phyloP scores from a whole-genome alignment of 2,797 vertebrate genomes.

The Picus viridis region DNA sequence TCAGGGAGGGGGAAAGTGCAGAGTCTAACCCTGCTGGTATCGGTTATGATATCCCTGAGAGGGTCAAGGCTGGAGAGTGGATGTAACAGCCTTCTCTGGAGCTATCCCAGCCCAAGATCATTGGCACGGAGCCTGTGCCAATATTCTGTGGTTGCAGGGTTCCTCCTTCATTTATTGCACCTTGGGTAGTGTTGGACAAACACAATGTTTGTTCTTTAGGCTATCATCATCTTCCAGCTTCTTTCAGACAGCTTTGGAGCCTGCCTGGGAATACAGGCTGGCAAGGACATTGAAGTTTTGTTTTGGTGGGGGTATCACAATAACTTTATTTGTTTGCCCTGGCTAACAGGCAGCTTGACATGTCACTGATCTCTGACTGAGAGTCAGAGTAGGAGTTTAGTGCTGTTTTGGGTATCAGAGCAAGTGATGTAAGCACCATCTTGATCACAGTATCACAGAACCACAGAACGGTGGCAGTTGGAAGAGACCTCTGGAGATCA shows the following conservation, averaged over 20 bases:
- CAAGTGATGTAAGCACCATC: background rate
- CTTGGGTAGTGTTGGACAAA: background rate
- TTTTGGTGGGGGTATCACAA: background rate
- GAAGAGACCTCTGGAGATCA: too few species aligned
- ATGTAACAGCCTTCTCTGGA: background rate
- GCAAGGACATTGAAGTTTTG: background rate
- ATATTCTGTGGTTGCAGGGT: background rate
- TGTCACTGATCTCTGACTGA: accelerated
- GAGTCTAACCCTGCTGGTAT: background rate
- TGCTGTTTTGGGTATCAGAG: background rate
- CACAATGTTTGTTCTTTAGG: background rate
- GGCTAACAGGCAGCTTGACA: background rate
- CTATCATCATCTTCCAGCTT: background rate
- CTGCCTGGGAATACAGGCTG: background rate
- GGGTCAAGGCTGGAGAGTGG: background rate
- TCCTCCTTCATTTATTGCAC: background rate
- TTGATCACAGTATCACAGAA: too few species aligned
- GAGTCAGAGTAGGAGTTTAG: background rate
- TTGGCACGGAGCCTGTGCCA: background rate
- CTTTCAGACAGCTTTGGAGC: background rate
- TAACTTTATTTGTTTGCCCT: background rate
- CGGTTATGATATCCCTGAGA: background rate
- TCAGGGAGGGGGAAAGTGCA: background rate
- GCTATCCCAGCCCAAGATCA: background rate
- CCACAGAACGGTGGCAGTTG: too few species aligned